These are phyloP conservation scores for Cheumatopsyche charites DNA, from an alignment of 1,140 invertebrate species.

Conservation along the genomic window DNA sequence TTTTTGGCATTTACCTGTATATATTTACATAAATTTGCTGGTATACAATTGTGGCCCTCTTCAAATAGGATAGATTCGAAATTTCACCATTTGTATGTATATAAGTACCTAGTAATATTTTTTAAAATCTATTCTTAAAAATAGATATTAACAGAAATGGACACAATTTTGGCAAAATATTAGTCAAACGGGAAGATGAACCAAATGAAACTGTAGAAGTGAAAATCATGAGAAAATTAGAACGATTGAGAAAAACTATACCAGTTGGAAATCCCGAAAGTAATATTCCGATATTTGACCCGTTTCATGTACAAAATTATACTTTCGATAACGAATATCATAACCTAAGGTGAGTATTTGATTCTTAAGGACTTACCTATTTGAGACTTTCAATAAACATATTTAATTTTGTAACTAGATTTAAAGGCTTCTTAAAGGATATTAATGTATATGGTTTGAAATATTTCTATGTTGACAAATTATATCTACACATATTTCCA, in stretches of 20 bases:
- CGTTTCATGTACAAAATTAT: background rate
- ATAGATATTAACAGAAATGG: background rate
- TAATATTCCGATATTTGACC: constrained; percentile 27
- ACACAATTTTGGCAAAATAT: background rate
- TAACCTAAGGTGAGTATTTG: constrained; percentile 1
- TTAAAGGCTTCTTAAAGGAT: constrained; percentile 4
- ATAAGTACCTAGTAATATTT: too few species aligned
- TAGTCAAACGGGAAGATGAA: background rate
- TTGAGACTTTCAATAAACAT: background rate
- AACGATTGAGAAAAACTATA: constrained; percentile 17
- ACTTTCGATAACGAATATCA: background rate
- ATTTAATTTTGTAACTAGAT: constrained; percentile 16
- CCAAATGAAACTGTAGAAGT: background rate
- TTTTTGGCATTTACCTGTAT: too few species aligned
- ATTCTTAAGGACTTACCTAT: background rate
- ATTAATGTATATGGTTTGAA: constrained; percentile 14
- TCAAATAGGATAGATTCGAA: too few species aligned
- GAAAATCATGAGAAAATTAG: constrained; percentile 23
- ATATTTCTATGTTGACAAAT: constrained; percentile 20
- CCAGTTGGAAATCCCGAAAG: constrained; percentile 16
- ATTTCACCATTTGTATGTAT: too few species aligned
- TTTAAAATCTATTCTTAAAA: too few species aligned
- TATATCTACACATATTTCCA: constrained; percentile 12
- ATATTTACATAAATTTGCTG: too few species aligned
- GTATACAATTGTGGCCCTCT: too few species aligned